A percentile compares a stretch with the other conserved stretches of the same genome.
Evolutionary conservation across 2,113 vertebrate species (phyloP).

Genomic region (Maccullochella peelii): DNA sequence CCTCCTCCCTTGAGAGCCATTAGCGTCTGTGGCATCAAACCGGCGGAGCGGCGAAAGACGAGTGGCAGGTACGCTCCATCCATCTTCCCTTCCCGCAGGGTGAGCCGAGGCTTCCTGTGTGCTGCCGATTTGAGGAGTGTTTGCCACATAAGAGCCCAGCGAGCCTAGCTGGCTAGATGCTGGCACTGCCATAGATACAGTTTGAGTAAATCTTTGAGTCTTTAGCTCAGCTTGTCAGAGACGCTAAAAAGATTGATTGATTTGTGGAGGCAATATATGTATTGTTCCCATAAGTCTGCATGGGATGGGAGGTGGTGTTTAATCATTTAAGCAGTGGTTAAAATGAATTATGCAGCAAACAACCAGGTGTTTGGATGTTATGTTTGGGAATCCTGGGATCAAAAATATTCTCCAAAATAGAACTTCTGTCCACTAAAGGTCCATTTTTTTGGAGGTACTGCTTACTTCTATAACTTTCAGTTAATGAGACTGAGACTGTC

Average conservation of each 20-base stretch:
- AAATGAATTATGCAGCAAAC: conserved; percentile 63
- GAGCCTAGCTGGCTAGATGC: neutral
- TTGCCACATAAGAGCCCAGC: conserved; percentile 38
- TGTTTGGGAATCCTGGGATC: neutral
- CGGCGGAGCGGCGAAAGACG: conserved; percentile 86
- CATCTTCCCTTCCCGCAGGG: conserved; percentile 58
- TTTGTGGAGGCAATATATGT: conserved; percentile 37
- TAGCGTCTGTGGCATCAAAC: conserved; percentile 91
- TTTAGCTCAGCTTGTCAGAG: neutral
- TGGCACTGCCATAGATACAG: conserved; percentile 12
- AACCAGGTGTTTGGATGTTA: conserved; percentile 39
- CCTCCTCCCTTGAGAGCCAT: conserved; percentile 90
- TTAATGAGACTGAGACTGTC: no score
- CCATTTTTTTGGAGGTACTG: neutral
- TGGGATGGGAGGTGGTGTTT: conserved; percentile 30
- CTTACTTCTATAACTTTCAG: neutral
- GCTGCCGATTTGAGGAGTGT: conserved; percentile 36
- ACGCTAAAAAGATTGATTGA: conserved; percentile 38
- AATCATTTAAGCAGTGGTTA: conserved; percentile 50
- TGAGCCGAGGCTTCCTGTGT: conserved; percentile 36
- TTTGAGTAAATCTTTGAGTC: conserved; percentile 30
- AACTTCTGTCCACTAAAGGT: neutral
- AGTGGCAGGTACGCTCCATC: conserved; percentile 84
- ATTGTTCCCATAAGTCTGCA: conserved; percentile 44
- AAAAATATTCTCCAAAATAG: neutral